A percentile compares a stretch with the other conserved stretches of the same genome.
Conservation (phyloP, 2,113 vertebrate genomes). For the Cacatua alba region DNA sequence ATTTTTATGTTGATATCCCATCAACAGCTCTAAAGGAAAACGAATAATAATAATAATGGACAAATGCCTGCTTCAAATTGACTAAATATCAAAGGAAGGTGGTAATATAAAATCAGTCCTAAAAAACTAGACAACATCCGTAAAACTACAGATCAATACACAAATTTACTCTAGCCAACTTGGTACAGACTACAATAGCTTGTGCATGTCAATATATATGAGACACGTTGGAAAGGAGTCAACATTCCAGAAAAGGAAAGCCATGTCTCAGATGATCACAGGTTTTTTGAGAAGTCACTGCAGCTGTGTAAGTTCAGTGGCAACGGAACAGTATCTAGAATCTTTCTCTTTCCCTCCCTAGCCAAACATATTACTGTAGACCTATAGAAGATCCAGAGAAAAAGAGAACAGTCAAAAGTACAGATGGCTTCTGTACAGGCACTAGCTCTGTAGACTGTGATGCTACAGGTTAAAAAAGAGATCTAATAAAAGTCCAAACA, state of each 20-base stretch:
- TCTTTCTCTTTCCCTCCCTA: neutral
- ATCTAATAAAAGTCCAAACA: neutral
- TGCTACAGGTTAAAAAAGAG: neutral
- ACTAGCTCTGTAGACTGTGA: neutral
- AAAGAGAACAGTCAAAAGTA: neutral
- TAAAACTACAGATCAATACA: neutral
- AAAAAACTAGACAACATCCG: neutral
- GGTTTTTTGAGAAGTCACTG: neutral
- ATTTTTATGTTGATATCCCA: neutral
- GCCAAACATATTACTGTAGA: neutral
- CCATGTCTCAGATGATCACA: accelerated
- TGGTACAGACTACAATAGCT: neutral
- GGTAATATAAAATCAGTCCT: neutral
- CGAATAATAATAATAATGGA: neutral
- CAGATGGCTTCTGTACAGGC: neutral
- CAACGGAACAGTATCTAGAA: neutral
- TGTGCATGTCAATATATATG: neutral
- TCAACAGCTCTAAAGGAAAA: neutral
- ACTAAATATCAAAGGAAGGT: neutral
- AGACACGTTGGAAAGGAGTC: neutral
- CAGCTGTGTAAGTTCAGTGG: neutral
- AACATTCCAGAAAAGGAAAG: neutral
- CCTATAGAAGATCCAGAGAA: neutral
- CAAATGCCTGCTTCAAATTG: neutral
- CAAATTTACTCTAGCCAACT: neutral